Evolutionary conservation across 2,797 vertebrate genomes (phyloP), one percentile per base, ranked within the genome.

Genomic region (Lepus oiostolus): DNA sequence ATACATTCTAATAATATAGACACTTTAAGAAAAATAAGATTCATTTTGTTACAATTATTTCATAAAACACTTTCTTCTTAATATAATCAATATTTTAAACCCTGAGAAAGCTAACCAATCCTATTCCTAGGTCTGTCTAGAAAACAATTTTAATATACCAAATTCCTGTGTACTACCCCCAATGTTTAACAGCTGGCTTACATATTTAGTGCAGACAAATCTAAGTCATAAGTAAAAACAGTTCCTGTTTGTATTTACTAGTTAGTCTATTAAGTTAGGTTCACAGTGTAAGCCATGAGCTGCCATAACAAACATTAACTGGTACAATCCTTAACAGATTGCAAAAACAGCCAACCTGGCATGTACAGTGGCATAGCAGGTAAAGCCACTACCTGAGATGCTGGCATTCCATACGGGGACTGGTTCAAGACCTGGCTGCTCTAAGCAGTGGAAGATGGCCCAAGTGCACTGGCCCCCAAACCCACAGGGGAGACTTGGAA

Each of bases 191-290:
- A 94, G 82, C 9, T 77, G 50, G 30, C 42, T 85, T 75, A 50
- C 26, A 74, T 77, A 70, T 58, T 62, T 19, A 94, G 47, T 75
- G 22, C 38, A 94, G 47, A 80, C 24, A 92, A 95, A 90, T 83
- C 79, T 85, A 80, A 80, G 86, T 83, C 83, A 54, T n/a, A 24
- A 38, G 93, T 85, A 96, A 88, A 92, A 93, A 83, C 5, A 94
- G 71, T 9, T 62, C 80, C 11, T 50, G 13, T 54, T 72, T 88
- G 85, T 67, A 92, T 71, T 74, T 79, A 80, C 42, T 95, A 88
- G 32, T 85, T 42, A 94, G 30, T 62, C 52, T 62, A 95, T 35
- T 93, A 80, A 47, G 7, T 71, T 38, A 67, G 65, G n/a, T 71
- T 83, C 52, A 19, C 2, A 2, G 7, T 81, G 52, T 72, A 70